Evolutionary conservation across 2,797 vertebrate species (phyloP).

Genomic region (Enteromius paludinosus): DNA sequence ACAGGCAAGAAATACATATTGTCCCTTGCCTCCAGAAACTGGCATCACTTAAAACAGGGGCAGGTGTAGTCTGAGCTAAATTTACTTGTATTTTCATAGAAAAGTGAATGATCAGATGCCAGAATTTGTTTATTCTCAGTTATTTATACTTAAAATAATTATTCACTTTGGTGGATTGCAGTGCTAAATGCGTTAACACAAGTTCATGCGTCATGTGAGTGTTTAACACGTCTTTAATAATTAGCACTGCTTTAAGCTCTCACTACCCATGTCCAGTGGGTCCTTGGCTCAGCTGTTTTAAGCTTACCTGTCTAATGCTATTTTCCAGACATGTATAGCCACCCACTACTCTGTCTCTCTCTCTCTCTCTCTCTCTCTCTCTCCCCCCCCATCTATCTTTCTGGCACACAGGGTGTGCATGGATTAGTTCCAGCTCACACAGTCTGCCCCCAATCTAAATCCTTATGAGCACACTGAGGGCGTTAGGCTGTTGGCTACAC

Average conservation of each 20-base stretch:
- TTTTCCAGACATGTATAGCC: conserved; percentile 44
- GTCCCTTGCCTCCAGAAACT: background rate
- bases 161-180: background rate
- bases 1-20: conserved; percentile 81
- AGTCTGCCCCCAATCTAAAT: conserved; percentile 35
- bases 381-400: background rate
- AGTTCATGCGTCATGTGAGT: conserved; percentile 1
- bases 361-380: conserved; percentile 16
- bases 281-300: conserved; percentile 27
- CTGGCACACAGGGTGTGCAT: conserved; percentile 11
- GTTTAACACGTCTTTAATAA: conserved; percentile 29
- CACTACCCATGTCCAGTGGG: conserved; percentile 12
- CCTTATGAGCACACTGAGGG: conserved; percentile 27
- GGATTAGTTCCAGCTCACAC: conserved; percentile 45
- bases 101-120: background rate
- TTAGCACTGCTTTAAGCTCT: conserved; percentile 22
- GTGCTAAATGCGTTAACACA: background rate
- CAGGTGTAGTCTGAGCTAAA: background rate
- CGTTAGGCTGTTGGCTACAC: conserved; percentile 12
- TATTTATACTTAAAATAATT: conserved; percentile 5
- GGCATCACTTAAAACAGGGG: background rate
- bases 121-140: background rate
- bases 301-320: conserved; percentile 46
- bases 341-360: conserved; percentile 7
- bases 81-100: background rate